Evolutionary conservation across 2,888 invertebrate genomes (phyloP).

Genomic region (Leptinotarsa tumamoca): DNA sequence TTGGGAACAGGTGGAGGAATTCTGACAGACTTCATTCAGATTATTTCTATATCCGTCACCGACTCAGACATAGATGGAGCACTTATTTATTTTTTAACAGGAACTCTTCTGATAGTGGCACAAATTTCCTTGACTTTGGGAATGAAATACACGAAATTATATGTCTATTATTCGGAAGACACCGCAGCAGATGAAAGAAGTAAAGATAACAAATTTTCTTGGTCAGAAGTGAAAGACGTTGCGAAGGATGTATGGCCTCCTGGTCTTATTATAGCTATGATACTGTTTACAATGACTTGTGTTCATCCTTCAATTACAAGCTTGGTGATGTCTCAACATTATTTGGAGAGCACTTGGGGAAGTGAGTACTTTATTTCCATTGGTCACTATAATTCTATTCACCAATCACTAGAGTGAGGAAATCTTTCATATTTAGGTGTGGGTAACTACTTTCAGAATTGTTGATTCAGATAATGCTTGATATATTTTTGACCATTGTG

Average conservation of each 20-base stretch:
- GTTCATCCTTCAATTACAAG: slow-evolving; percentile 14
- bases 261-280: background rate
- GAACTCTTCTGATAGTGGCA: background rate
- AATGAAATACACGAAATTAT: background rate
- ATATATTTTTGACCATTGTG: too few relatives aligned
- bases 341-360: background rate
- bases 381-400: too few relatives aligned
- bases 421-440: too few relatives aligned
- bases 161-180: background rate
- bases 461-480: too few relatives aligned
- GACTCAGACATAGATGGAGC: slow-evolving; percentile 12
- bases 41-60: slow-evolving; percentile 18
- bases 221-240: slow-evolving; percentile 7
- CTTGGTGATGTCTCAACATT: slow-evolving; percentile 8
- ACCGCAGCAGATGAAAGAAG: background rate
- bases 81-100: slow-evolving; percentile 11
- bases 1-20: slow-evolving; percentile 14
- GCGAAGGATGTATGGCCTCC: slow-evolving; percentile 5
- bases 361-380: slow-evolving; percentile 2
- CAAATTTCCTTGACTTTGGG: background rate
- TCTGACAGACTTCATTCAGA: slow-evolving; percentile 2
- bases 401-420: too few relatives aligned
- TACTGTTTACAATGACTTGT: background rate
- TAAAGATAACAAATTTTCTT: background rate
- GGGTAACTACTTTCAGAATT: too few relatives aligned